These are phyloP conservation scores for Thelaira solivaga DNA, from an alignment of 2,888 invertebrate species.

Conservation along the genomic window DNA sequence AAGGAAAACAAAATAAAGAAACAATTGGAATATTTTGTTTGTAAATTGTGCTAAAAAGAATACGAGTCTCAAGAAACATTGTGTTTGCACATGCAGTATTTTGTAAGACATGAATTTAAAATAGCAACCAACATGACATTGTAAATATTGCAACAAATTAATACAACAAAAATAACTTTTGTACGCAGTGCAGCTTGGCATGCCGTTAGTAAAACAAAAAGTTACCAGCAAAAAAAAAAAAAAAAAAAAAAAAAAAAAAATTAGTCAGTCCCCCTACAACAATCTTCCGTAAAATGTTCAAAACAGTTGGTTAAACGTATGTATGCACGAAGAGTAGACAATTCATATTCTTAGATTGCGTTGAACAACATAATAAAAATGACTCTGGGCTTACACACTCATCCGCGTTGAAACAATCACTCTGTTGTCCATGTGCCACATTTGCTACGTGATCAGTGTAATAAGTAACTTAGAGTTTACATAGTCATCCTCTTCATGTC, in stretches of 20 bases:
- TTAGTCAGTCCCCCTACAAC: not conserved
- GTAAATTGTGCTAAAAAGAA: too few species aligned
- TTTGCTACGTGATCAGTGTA: conserved; percentile 24
- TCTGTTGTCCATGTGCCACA: conserved; percentile 24
- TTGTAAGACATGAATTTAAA: too few species aligned
- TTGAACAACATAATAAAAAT: conserved; percentile 30
- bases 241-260: not conserved
- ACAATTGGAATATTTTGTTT: too few species aligned
- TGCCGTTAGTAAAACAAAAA: conserved; percentile 7
- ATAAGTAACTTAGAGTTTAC: conserved; percentile 8
- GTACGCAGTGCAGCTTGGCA: conserved; percentile 4
- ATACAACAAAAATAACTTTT: conserved; percentile 1
- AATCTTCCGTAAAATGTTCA: not conserved
- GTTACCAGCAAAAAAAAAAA: not conserved
- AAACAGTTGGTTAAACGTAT: not conserved
- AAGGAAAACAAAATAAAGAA: too few species aligned
- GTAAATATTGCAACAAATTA: too few species aligned
- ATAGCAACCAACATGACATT: too few species aligned
- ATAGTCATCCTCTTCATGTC: not conserved
- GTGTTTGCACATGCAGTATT: too few species aligned
- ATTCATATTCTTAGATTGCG: conserved; percentile 1
- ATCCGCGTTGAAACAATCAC: conserved; percentile 18
- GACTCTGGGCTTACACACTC: conserved; percentile 21
- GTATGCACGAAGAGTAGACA: not conserved
- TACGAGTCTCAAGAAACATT: too few species aligned